A percentile compares a stretch with the other conserved stretches of the same genome.
Conservation (phyloP, 2,113 vertebrate species). For the Otolemur garnettii region DNA sequence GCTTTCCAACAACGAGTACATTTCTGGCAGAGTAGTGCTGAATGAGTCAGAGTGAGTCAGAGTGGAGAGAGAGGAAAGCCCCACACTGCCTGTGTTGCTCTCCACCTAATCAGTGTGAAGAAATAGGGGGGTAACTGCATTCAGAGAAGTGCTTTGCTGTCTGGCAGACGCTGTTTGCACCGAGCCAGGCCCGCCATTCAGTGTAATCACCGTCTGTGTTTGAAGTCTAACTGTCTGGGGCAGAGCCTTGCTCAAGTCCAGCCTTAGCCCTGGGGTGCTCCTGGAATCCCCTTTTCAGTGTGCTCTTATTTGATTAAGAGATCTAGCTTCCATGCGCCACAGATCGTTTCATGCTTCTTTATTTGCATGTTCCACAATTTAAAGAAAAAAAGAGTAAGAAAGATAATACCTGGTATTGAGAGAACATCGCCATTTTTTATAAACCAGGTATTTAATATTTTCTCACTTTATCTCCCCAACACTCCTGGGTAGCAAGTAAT, state of each 20-base stretch:
- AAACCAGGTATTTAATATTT: slow-evolving; percentile 54
- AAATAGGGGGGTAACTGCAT: not conserved
- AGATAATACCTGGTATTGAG: slow-evolving; percentile 4
- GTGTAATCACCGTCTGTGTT: not conserved
- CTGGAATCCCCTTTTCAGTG: not conserved
- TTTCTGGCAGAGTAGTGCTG: not conserved
- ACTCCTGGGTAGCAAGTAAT: not conserved
- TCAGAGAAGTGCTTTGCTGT: not conserved
- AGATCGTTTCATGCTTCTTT: slow-evolving; percentile 16
- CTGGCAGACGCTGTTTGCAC: not conserved
- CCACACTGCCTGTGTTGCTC: not conserved
- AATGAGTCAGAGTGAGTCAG: not conserved
- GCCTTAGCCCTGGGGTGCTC: not conserved
- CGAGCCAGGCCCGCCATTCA: not conserved
- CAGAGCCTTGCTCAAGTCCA: not conserved
- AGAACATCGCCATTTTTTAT: slow-evolving; percentile 10
- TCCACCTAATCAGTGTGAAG: not conserved
- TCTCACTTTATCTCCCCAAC: slow-evolving; percentile 38
- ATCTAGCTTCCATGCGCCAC: not conserved
- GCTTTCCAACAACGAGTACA: not conserved
- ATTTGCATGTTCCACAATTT: not conserved
- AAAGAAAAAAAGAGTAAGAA: not conserved
- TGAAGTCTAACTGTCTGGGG: not conserved
- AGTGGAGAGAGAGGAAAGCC: not conserved
- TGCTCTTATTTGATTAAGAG: not conserved